Evolutionary conservation across 1,140 invertebrate genomes (phyloP).

Genomic region (Drosophila pallidifrons): DNA sequence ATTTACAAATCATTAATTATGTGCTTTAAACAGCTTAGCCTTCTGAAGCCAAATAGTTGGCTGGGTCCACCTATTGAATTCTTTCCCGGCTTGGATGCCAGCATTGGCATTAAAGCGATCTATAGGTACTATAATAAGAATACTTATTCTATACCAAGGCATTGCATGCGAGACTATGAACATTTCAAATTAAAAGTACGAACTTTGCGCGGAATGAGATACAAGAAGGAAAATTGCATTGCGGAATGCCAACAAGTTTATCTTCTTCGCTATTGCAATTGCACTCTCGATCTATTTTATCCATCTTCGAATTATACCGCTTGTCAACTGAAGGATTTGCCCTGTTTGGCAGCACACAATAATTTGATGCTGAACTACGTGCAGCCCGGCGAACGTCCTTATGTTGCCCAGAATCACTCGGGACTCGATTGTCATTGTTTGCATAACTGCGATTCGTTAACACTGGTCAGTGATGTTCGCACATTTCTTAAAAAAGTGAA

Average conservation of each 20-base stretch:
- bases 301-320: constrained; percentile 59
- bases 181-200: constrained; percentile 51
- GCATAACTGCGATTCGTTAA: constrained; percentile 71
- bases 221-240: constrained; percentile 75
- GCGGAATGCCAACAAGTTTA: constrained; percentile 70
- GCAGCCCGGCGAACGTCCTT: constrained; percentile 52
- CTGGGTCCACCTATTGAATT: constrained; percentile 44
- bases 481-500: constrained; percentile 23
- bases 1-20: not conserved
- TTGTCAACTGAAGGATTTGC: constrained; percentile 63
- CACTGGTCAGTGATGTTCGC: constrained; percentile 54
- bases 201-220: constrained; percentile 54
- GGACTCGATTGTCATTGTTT: constrained; percentile 72
- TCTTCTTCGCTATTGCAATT: constrained; percentile 70
- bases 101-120: constrained; percentile 56
- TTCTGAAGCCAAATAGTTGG: constrained; percentile 58
- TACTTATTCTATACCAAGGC: constrained; percentile 43
- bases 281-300: constrained; percentile 75
- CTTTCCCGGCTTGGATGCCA: constrained; percentile 47
- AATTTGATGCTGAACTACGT: constrained; percentile 49
- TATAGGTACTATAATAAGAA: constrained; percentile 61
- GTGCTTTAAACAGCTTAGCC: constrained; percentile 36
- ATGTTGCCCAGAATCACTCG: constrained; percentile 23
- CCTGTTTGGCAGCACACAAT: constrained; percentile 67
- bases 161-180: constrained; percentile 61